Percentiles rank a stretch among this genome's conserved stretches.
These are phyloP conservation scores for Cyprichromis sp. DNA, from an alignment of 2,113 vertebrate genomes.

Conservation along the genomic window DNA sequence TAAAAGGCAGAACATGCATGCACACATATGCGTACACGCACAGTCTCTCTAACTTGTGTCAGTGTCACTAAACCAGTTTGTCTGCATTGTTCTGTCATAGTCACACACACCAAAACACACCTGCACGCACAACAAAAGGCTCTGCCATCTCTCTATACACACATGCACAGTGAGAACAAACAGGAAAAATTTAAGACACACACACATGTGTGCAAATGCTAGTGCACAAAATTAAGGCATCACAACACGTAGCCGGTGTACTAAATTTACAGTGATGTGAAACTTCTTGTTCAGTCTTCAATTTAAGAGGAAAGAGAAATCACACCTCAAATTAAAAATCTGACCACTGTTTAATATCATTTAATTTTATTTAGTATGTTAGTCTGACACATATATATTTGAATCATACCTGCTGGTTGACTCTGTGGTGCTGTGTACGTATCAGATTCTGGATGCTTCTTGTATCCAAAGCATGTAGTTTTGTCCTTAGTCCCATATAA, in stretches of 20 bases:
- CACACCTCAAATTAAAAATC: background rate
- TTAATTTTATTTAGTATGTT: background rate
- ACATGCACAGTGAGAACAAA: background rate
- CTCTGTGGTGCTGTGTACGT: background rate
- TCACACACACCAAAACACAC: background rate
- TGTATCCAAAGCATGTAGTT: background rate
- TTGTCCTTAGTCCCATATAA: background rate
- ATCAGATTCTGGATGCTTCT: background rate
- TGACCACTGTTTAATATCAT: background rate
- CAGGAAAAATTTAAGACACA: background rate
- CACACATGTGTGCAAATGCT: background rate
- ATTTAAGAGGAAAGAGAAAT: background rate
- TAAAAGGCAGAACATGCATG: background rate
- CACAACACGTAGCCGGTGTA: background rate
- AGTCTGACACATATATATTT: accelerated
- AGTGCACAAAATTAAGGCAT: background rate
- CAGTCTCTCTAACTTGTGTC: background rate
- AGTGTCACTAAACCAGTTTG: slow-evolving; percentile 32
- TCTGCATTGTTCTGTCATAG: slow-evolving; percentile 3
- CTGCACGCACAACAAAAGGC: background rate
- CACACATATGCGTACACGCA: background rate
- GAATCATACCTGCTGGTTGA: background rate
- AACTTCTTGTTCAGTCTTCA: background rate
- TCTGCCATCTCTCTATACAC: too few species aligned
- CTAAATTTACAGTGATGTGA: background rate